A percentile compares a stretch with the other conserved stretches of the same genome.
Conservation (phyloP, 2,113 vertebrate species). For the Ibidorhyncha struthersii region DNA sequence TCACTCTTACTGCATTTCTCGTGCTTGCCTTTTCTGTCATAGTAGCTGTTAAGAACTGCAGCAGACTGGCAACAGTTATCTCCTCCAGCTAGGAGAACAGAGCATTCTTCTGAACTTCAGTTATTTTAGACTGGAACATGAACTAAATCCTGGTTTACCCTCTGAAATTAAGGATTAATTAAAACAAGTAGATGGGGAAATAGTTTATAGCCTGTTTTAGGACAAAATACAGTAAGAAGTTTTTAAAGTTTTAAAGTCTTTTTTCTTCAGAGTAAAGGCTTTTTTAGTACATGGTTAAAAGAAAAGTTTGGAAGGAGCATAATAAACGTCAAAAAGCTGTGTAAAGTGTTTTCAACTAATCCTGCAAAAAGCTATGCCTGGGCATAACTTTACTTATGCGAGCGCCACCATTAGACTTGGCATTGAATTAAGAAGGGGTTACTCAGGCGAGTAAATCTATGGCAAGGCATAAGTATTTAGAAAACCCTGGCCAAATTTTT, state of each 20-base stretch:
- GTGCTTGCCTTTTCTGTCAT: constrained; percentile 38
- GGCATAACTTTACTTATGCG: background rate
- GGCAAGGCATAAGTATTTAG: background rate
- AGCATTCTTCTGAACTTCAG: background rate
- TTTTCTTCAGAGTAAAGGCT: background rate
- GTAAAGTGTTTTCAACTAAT: background rate
- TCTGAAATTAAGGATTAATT: background rate
- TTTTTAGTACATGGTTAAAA: background rate
- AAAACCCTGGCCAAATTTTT: background rate
- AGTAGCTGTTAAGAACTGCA: background rate
- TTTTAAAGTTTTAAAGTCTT: background rate
- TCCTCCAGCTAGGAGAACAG: background rate
- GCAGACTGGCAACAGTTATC: background rate
- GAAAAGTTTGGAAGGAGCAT: background rate
- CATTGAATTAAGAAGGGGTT: background rate
- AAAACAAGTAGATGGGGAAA: background rate
- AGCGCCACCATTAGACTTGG: background rate
- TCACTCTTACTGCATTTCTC: constrained; percentile 1
- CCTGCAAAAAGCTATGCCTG: background rate
- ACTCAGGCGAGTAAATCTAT: background rate
- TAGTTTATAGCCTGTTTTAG: background rate
- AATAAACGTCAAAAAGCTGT: background rate
- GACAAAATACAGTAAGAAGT: background rate
- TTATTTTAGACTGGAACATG: background rate
- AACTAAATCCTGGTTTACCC: background rate